Conservation (phyloP, 2,797 vertebrate genomes). For the Melanotaenia nigrans region DNA sequence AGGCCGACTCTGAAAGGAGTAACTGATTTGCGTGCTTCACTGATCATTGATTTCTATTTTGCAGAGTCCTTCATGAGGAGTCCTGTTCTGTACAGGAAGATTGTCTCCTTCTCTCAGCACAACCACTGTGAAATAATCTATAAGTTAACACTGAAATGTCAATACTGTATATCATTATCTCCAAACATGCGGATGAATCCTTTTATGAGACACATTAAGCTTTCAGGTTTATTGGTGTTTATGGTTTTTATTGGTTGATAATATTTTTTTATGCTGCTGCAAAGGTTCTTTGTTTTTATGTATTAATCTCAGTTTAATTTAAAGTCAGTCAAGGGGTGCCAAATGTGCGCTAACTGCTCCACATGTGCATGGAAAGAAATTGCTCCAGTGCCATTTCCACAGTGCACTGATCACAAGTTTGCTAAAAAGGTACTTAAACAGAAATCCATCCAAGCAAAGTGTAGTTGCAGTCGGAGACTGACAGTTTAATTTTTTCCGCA, state of each 20-base stretch:
- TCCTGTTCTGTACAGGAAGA: slow-evolving; percentile 26
- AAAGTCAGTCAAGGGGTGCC: background rate
- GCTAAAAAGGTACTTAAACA: slow-evolving; percentile 16
- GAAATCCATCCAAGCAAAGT: slow-evolving; percentile 9
- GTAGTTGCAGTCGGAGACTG: slow-evolving; percentile 11
- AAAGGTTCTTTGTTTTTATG: slow-evolving; percentile 3
- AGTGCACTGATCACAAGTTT: slow-evolving; percentile 19
- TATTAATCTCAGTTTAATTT: background rate
- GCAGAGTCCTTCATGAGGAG: slow-evolving; percentile 36
- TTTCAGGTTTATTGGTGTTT: slow-evolving; percentile 22
- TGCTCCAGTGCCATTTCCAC: slow-evolving; percentile 12
- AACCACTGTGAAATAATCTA: slow-evolving; percentile 31
- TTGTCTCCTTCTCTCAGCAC: slow-evolving; percentile 24
- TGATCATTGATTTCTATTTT: slow-evolving; percentile 56
- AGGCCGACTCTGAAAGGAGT: slow-evolving; percentile 37
- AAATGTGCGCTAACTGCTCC: slow-evolving; percentile 13
- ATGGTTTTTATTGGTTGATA: slow-evolving; percentile 27
- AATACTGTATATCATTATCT: slow-evolving; percentile 22
- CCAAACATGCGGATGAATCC: slow-evolving; percentile 17
- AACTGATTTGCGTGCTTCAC: slow-evolving; percentile 45
- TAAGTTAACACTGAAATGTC: slow-evolving; percentile 33
- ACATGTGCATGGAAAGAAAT: slow-evolving; percentile 17
- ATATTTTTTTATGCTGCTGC: slow-evolving; percentile 7
- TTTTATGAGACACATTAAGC: background rate
- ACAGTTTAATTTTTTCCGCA: slow-evolving; percentile 21